Percentiles rank a stretch among this genome's conserved stretches.
Conservation (phyloP, 1,140 invertebrate species). For the Thrips palmi region DNA sequence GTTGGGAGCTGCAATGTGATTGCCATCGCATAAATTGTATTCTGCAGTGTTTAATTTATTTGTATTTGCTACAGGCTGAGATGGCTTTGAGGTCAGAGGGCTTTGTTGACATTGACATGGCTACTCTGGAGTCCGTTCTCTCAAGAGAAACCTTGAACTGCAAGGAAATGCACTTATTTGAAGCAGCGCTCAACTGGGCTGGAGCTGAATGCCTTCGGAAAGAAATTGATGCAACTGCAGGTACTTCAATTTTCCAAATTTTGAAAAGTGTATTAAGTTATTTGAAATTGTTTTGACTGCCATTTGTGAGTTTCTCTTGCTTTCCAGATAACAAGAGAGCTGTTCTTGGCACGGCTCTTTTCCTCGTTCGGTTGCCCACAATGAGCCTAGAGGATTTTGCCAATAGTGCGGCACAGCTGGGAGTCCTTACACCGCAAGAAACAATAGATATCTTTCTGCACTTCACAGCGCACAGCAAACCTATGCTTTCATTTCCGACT, state of each 20-base stretch:
- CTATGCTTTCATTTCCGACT: constrained; percentile 57
- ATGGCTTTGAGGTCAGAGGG: constrained; percentile 85
- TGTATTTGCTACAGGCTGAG: constrained; percentile 57
- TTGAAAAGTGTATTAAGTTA: not conserved
- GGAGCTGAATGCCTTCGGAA: constrained; percentile 62
- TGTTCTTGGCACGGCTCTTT: constrained; percentile 57
- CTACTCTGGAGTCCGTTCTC: constrained; percentile 72
- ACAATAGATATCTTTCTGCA: constrained; percentile 84
- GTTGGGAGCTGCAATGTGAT: no score
- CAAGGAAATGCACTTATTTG: constrained; percentile 75
- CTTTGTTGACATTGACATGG: constrained; percentile 79
- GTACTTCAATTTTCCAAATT: not conserved
- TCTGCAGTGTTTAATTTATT: no score
- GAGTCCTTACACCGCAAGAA: constrained; percentile 72
- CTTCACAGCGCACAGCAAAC: constrained; percentile 68
- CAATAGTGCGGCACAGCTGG: constrained; percentile 73
- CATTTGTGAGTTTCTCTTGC: not conserved
- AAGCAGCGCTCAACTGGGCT: constrained; percentile 79
- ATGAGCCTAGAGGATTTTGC: constrained; percentile 84
- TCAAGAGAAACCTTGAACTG: constrained; percentile 78
- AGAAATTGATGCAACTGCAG: constrained; percentile 45
- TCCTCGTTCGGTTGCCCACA: constrained; percentile 72
- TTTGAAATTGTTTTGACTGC: not conserved
- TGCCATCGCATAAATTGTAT: not conserved
- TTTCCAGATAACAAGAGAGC: constrained; percentile 34